Evolutionary conservation across 2,888 invertebrate species (phyloP).

Genomic region (Diaperis boleti): DNA sequence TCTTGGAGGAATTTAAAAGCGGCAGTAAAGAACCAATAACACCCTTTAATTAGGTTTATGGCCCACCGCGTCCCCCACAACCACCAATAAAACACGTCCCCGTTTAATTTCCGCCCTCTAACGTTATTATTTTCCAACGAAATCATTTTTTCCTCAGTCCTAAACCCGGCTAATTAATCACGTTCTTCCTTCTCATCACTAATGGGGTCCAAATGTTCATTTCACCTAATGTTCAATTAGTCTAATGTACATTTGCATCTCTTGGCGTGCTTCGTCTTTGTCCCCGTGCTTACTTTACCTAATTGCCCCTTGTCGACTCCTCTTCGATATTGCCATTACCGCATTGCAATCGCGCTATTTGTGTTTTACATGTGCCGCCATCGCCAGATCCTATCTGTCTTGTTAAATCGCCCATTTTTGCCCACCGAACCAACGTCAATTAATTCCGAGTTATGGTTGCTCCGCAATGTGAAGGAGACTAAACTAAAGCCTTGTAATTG

Average conservation of each 20-base stretch:
- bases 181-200: conserved; percentile 63
- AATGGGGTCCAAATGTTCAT: conserved; percentile 67
- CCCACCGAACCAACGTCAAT: conserved; percentile 59
- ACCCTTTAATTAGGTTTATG: conserved; percentile 48
- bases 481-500: conserved; percentile 52
- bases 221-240: conserved; percentile 69
- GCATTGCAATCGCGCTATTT: conserved; percentile 51
- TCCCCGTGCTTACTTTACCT: conserved; percentile 64
- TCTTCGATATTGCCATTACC: conserved; percentile 51
- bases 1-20: conserved; percentile 28
- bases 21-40: conserved; percentile 37
- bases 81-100: conserved; percentile 47
- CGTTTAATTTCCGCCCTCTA: conserved; percentile 51
- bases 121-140: conserved; percentile 57
- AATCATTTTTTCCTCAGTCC: conserved; percentile 55
- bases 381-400: conserved; percentile 57
- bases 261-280: conserved; percentile 59
- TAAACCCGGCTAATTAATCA: conserved; percentile 64
- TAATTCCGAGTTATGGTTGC: conserved; percentile 60
- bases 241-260: conserved; percentile 68
- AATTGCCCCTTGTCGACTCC: conserved; percentile 62
- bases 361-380: conserved; percentile 50
- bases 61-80: conserved; percentile 45
- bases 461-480: conserved; percentile 43
- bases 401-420: conserved; percentile 62